Conservation (phyloP, 2,113 vertebrate species). For the Lepus timidus region DNA sequence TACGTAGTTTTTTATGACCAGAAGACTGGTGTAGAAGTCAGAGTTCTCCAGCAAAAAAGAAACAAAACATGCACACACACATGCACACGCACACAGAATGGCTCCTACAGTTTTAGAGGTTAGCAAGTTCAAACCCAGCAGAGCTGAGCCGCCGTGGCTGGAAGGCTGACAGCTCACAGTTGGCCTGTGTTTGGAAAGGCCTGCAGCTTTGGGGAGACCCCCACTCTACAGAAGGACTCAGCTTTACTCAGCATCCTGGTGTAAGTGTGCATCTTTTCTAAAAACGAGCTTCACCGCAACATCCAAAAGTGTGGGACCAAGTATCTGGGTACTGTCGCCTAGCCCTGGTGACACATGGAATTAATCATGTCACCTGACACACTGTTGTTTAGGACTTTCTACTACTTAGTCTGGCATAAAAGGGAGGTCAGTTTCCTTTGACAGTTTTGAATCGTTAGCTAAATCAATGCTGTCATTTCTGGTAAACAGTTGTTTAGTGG, state of each 20-base stretch:
- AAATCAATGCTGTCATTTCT: slow-evolving; percentile 24
- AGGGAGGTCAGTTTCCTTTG: slow-evolving; percentile 13
- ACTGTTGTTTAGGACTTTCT: neutral
- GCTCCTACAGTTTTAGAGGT: neutral
- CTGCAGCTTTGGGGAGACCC: neutral
- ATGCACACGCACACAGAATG: neutral
- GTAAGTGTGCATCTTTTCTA: neutral
- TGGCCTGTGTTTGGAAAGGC: neutral
- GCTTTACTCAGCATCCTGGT: neutral
- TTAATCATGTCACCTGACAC: neutral
- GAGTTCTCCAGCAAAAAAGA: neutral
- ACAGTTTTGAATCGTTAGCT: slow-evolving; percentile 27
- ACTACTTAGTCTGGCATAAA: slow-evolving; percentile 34
- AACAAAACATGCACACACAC: neutral
- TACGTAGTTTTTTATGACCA: neutral
- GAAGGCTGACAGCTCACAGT: neutral
- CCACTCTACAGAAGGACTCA: neutral
- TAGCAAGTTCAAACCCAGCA: neutral
- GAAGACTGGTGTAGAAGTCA: neutral
- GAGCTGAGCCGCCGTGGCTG: neutral
- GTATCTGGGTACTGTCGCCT: neutral
- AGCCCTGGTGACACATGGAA: neutral
- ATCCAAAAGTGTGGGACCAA: neutral
- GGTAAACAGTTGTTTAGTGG: slow-evolving; percentile 9
- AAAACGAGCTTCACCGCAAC: neutral